Evolutionary conservation across 2,113 vertebrate species (phyloP), one percentile per base, ranked within the genome.

Genomic region (Trochalopteron elliotii): DNA sequence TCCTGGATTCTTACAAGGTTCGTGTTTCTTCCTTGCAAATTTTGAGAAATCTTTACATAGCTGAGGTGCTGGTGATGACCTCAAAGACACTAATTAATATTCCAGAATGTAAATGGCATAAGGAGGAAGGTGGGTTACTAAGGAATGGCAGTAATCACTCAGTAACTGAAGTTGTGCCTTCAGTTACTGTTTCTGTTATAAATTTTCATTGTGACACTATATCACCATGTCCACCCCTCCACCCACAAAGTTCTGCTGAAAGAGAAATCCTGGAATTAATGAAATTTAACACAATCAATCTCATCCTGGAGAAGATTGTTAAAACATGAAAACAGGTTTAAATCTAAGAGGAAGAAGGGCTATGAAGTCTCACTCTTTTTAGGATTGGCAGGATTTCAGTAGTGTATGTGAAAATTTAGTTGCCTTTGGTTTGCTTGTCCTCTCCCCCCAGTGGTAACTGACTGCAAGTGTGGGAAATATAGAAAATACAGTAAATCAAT

Each of bases 1-100:
- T 70, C 44, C 30, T 42, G 33, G 27, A 30, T 70, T 70, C 50
- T 83, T 63, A 85, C 30, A 85, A 63, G 27, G 28, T 61, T 95
- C 12, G 5, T 74, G 8, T 85, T 90, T 94, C 47, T 94, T 91
- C 84, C 45, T 49, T 85, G 50, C 24, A 74, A 53, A 77, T 93
- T 59, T 80, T 94, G 82, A 88, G 79, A 83, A 91, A 95, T 93
- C 71, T 30, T 88, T 67, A 49, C 87, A 96, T 93, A 96, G 78
- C 39, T 95, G 84, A 68, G 92, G 84, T 76, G 45, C 22, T 80
- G 17, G 16, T 83, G 57, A 67, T 56, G 82, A 90, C 94, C 85
- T 93, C 92, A 93, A 96, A 91, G 27, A 61, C 71, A 81, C 87
- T 93, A 83, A 92, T 95, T 93, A 90, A 88, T 95, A 91, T 94